These are phyloP conservation scores for Idaea aversata DNA, from an alignment of 2,888 invertebrate genomes.

Conservation along the genomic window DNA sequence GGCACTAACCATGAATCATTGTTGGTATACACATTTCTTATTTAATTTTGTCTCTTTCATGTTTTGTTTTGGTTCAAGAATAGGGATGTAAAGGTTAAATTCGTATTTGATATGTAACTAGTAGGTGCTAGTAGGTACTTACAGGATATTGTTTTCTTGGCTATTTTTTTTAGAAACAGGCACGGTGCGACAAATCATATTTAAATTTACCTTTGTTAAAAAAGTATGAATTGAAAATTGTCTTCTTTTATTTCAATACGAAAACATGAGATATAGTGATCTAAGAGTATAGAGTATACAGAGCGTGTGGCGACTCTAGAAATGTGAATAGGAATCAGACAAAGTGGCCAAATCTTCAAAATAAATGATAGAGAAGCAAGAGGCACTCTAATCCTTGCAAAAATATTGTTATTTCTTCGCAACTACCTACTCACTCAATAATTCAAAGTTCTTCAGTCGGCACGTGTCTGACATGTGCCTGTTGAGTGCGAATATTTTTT, in stretches of 20 bases:
- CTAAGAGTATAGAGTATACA: background rate
- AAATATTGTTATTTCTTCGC: conserved; percentile 33
- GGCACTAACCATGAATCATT: conserved; percentile 70
- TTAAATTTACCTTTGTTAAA: too few relatives aligned
- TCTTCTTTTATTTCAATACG: too few relatives aligned
- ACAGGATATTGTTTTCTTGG: background rate
- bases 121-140: background rate
- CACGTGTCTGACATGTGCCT: conserved; percentile 43
- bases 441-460: conserved; percentile 46
- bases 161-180: background rate
- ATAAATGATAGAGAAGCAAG: conserved; percentile 14
- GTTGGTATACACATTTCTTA: conserved; percentile 14
- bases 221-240: too few relatives aligned
- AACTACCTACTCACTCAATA: conserved; percentile 34
- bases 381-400: conserved; percentile 18
- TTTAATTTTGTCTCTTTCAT: background rate
- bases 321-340: background rate
- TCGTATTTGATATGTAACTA: background rate
- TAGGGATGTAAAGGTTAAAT: background rate
- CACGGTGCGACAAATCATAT: too few relatives aligned
- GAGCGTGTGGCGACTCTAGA: background rate
- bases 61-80: background rate
- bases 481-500: conserved; percentile 27
- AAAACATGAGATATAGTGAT: background rate
- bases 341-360: conserved; percentile 3